These are phyloP conservation scores for Drepana arcuata DNA, from an alignment of 1,140 invertebrate genomes.

Conservation along the genomic window DNA sequence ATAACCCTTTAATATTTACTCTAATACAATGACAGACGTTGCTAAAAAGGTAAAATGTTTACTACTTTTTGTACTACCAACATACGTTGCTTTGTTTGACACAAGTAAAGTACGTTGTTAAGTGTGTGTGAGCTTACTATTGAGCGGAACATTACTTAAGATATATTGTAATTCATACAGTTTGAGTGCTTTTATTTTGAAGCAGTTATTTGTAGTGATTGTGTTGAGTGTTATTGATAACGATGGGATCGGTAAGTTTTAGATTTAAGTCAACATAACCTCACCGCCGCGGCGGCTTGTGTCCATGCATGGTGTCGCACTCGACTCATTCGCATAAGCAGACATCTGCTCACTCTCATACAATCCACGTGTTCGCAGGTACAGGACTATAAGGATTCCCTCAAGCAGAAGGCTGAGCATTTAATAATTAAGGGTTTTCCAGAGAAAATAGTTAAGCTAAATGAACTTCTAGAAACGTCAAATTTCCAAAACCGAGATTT, in stretches of 20 bases:
- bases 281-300: conserved; percentile 30
- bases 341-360: too few species aligned
- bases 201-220: not conserved
- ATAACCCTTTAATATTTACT: conserved; percentile 16
- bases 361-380: conserved; percentile 75
- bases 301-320: too few species aligned
- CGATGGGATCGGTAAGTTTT: conserved; percentile 15
- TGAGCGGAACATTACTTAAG: not conserved
- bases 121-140: conserved; percentile 33
- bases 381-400: conserved; percentile 86
- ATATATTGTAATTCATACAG: not conserved
- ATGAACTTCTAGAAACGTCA: conserved; percentile 85
- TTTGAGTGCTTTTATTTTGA: not conserved
- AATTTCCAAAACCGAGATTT: conserved; percentile 84
- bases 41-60: conserved; percentile 58
- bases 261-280: conserved; percentile 40
- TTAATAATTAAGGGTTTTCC: conserved; percentile 90
- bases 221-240: not conserved
- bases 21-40: conserved; percentile 60
- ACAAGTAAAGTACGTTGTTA: conserved; percentile 25
- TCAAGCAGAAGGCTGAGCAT: conserved; percentile 88
- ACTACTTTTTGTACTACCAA: conserved; percentile 21
- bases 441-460: conserved; percentile 90
- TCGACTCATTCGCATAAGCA: too few species aligned
- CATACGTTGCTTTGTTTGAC: conserved; percentile 28